Conservation (phyloP, 2,888 invertebrate genomes). For the Calephelis perditalis region DNA sequence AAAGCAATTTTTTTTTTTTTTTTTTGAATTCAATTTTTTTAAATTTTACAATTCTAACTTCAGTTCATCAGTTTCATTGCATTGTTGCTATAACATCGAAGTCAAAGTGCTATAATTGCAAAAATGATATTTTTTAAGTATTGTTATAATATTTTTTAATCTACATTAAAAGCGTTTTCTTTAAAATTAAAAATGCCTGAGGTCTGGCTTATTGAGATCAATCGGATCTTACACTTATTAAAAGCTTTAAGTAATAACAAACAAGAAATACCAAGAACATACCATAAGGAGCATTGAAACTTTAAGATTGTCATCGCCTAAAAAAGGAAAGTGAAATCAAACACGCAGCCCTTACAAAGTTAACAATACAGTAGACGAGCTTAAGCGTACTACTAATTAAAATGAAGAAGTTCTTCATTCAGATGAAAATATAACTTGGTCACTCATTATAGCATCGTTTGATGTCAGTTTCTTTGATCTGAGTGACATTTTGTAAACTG, state of each 20-base stretch:
- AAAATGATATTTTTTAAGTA: no score
- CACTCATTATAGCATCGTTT: slow-evolving; percentile 53
- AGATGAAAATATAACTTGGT: slow-evolving; percentile 40
- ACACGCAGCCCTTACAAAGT: slow-evolving; percentile 27
- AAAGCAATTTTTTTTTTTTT: no score
- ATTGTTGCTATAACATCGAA: no score
- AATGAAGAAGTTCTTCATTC: slow-evolving; percentile 32
- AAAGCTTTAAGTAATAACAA: background rate
- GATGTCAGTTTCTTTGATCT: slow-evolving; percentile 68
- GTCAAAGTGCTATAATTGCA: no score
- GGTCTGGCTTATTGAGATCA: no score
- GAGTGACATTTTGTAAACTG: slow-evolving; percentile 67
- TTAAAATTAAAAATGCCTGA: no score
- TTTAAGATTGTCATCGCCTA: slow-evolving; percentile 58
- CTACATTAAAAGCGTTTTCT: no score
- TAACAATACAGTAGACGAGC: slow-evolving; percentile 27
- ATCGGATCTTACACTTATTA: no score
- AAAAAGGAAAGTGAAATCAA: slow-evolving; percentile 45
- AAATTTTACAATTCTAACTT: no score
- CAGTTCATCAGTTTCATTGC: no score
- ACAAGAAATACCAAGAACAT: slow-evolving; percentile 22
- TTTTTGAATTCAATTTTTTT: no score
- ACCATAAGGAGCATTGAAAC: slow-evolving; percentile 16
- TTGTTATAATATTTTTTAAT: no score
- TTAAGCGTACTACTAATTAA: slow-evolving; percentile 35